A percentile compares a stretch with the other conserved stretches of the same genome.
phyloP scores from a whole-genome alignment of 2,113 vertebrate genomes.

The Pygoscelis antarcticus region DNA sequence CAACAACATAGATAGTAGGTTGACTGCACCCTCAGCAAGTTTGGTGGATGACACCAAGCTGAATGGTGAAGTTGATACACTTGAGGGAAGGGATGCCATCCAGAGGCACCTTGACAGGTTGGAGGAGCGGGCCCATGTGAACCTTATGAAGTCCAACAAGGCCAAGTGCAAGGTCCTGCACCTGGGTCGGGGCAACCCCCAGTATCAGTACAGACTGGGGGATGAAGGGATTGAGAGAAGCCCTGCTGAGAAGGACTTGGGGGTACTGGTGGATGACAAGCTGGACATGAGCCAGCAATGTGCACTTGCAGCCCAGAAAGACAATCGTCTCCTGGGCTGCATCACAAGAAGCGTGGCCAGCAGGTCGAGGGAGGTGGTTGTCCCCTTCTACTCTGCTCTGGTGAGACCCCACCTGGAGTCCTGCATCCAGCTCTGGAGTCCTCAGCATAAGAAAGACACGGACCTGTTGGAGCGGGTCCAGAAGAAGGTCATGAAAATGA shows the following conservation, averaged over 20 bases:
- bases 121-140: not conserved
- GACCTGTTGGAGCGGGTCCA: not conserved
- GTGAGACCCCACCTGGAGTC: not conserved
- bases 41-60: not conserved
- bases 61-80: not conserved
- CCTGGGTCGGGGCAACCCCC: not conserved
- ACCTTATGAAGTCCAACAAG: not conserved
- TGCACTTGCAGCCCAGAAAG: not conserved
- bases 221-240: not conserved
- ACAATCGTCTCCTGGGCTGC: not conserved
- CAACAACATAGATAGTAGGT: no score
- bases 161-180: not conserved
- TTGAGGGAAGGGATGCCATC: not conserved
- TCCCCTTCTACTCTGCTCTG: not conserved
- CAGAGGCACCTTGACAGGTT: not conserved
- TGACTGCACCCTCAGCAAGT: not conserved
- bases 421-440: no score
- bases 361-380: no score
- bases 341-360: not conserved
- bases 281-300: not conserved
- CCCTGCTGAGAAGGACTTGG: fast-evolving
- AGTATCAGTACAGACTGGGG: not conserved
- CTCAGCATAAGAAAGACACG: not conserved
- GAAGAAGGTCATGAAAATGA: not conserved
- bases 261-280: not conserved